Evolutionary conservation across 2,888 invertebrate species (phyloP), one percentile per base, ranked within the genome.

Genomic region (Acanthopleura granulata): DNA sequence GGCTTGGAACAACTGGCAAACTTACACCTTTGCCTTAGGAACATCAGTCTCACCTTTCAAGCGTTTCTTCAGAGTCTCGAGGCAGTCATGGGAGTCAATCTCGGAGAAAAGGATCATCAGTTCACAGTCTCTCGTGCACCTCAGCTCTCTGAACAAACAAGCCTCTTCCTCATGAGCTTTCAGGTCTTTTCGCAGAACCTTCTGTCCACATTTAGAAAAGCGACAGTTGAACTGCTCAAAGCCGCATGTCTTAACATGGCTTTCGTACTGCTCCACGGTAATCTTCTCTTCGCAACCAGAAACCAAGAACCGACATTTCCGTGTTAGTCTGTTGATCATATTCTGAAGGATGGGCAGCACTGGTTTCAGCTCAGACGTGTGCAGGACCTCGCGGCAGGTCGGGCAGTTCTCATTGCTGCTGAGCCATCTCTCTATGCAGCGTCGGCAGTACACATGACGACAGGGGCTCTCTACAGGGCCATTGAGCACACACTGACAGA

Each of bases 141-240:
- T n/a, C 18, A 78, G 79, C 78, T 85, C 84, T 62, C 86, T 72
- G 78, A 81, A 82, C 73, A 93, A 94, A 97, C 97, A 97, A 94
- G 96, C 95, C 90, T 96, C 93, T 92, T 96, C 96, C 93, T 97
- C 96, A 92, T 97, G 97, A 80, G 96, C 96, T 92, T 97, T 96
- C 96, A 97, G 96, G 93, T 97, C 96, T 93, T 97, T 97, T 91
- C 96, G 96, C 92, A 97, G 93, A 92, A 86, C 72, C 29, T 70
- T 69, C 15, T 72, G 14, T 1, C 76, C 77, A 78, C 88, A 88
- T 11, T 81, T 79, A 4, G 72, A 72, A 76, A 81, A 83, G 29
- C 77, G 70, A 72, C 88, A 88, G 40, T 76, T 76, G 22, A 85
- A 77, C 75, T 80, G 78, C 69, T 81, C 82, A 76, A 80, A 88